Evolutionary conservation across 2,797 vertebrate genomes (phyloP).

Genomic region (Sebastes paucispinis): DNA sequence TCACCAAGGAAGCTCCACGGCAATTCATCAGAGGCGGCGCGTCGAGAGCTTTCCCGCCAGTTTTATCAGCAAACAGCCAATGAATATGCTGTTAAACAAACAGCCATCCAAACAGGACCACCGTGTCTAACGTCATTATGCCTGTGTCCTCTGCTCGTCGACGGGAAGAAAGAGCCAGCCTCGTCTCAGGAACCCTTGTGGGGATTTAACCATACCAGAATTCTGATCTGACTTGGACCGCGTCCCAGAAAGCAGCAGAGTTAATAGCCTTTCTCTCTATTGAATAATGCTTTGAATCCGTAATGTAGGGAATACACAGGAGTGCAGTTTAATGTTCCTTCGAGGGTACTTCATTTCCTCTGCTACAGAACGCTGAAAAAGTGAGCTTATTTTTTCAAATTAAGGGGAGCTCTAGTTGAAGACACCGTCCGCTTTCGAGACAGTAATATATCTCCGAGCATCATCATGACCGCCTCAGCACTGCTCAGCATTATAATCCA

Average conservation of each 20-base stretch:
- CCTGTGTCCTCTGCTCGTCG: slow-evolving; percentile 53
- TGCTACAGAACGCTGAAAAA: slow-evolving; percentile 60
- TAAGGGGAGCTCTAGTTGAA: slow-evolving; percentile 38
- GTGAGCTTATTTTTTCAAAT: slow-evolving; percentile 70
- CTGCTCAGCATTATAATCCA: slow-evolving; percentile 7
- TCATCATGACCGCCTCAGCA: slow-evolving; percentile 15
- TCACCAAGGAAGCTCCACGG: slow-evolving; percentile 24
- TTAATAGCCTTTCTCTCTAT: slow-evolving; percentile 80
- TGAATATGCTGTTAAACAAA: slow-evolving; percentile 78
- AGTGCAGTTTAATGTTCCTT: slow-evolving; percentile 75
- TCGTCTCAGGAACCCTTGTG: slow-evolving; percentile 72
- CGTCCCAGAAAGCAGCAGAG: slow-evolving; percentile 76
- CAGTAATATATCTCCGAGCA: slow-evolving; percentile 42
- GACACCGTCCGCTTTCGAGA: slow-evolving; percentile 31
- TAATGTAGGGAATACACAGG: slow-evolving; percentile 74
- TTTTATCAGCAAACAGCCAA: slow-evolving; percentile 70
- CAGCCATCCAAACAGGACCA: slow-evolving; percentile 70
- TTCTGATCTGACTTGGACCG: slow-evolving; percentile 77
- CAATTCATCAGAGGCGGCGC: slow-evolving; percentile 44
- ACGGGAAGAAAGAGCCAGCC: slow-evolving; percentile 61
- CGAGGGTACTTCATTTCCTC: slow-evolving; percentile 75
- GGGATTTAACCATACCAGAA: slow-evolving; percentile 76
- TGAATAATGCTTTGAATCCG: slow-evolving; percentile 82
- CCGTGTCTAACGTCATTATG: slow-evolving; percentile 72
- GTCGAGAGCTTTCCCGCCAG: slow-evolving; percentile 40